These are phyloP conservation scores for Campoplex nolae DNA, from an alignment of 2,888 invertebrate species.

Conservation along the genomic window DNA sequence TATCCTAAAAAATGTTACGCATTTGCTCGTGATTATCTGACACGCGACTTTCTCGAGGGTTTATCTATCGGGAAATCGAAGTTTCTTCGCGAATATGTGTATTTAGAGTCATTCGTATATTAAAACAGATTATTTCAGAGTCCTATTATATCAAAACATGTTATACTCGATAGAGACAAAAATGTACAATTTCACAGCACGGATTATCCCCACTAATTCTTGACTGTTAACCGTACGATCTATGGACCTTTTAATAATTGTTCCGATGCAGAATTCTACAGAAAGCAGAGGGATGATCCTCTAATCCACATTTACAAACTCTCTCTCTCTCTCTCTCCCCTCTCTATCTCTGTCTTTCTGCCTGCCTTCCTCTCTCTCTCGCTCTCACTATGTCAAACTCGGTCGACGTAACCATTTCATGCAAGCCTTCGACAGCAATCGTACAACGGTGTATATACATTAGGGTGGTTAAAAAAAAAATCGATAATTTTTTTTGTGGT, in stretches of 20 bases:
- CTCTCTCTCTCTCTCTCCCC: too few relatives aligned
- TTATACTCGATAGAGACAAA: slow-evolving; percentile 17
- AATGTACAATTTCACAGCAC: slow-evolving; percentile 13
- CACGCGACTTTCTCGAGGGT: too few relatives aligned
- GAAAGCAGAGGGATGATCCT: slow-evolving; percentile 30
- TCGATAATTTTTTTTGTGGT: too few relatives aligned
- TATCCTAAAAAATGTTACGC: neutral
- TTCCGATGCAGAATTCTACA: slow-evolving; percentile 33
- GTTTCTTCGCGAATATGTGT: too few relatives aligned
- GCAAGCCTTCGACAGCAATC: neutral
- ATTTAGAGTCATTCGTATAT: too few relatives aligned
- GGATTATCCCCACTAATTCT: slow-evolving; percentile 53
- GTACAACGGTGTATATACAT: neutral
- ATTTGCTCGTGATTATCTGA: neutral
- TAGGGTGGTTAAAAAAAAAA: too few relatives aligned
- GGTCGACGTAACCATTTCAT: neutral
- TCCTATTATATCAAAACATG: neutral
- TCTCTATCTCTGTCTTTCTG: too few relatives aligned
- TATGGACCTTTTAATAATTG: slow-evolving; percentile 53
- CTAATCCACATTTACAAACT: slow-evolving; percentile 34
- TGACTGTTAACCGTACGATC: slow-evolving; percentile 12
- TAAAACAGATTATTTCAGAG: too few relatives aligned
- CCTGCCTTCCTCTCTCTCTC: too few relatives aligned
- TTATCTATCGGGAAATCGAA: too few relatives aligned
- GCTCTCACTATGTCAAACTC: neutral